Base-by-base conservation (phyloP, 2,113 vertebrate genomes). In the Coptodon rendalli region DNA sequence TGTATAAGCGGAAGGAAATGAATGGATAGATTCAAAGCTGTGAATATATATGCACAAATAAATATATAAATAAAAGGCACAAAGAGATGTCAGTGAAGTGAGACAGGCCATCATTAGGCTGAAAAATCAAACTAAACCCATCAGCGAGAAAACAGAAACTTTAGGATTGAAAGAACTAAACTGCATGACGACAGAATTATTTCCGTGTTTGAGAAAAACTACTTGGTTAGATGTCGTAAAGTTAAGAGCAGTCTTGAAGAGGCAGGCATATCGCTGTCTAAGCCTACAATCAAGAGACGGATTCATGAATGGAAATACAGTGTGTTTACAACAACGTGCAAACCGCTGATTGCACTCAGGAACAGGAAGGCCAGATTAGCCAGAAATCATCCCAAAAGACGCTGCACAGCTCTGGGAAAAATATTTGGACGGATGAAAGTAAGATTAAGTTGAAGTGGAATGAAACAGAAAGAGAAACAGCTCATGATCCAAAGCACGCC, bases 251-350 rank as follows among this genome's bases (percentile, higher is more conserved):
- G 8, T 73, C 68, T 10, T 27, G 22, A 73, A 13, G 40, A 71
- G 36, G 38, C 38, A 43, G 38, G 38, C 38, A 0, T 27, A 38
- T 66, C 6, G 19, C 19, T 66, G 2, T 66, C 34, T 38, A 38
- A 38, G 17, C 34, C 10, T 0, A 45, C 38, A 73, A 73, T 73
- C 13, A 24, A 16, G 38, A 73, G 66, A 43, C 5, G 0, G n/a
- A 14, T 68, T 68, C 36, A 43, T 71, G 63, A 71, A 71, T 43
- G 36, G 36, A 71, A 71, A 40, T 24, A 43, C 7, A 40, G 22
- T 71, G 38, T 16, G 24, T 29, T 48, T 29, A 48, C 3, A 48
- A 76, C 24, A 73, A 73, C 3, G 40, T 73, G 14, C 40, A 29
- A 45, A 73, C 68, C 4, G 13, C 68, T 17, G 68, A 45, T 73